phyloP scores from a whole-genome alignment of 2,113 vertebrate species.

The Danio rerio region GRCz12tu NC_133176.1:36149501-36150000 shows the following conservation, averaged over 20 bases:
- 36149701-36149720: too few species aligned
- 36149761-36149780: background rate
- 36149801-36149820: background rate
- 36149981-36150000: conserved; percentile 36
- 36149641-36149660: too few species aligned
- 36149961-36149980: conserved; percentile 36
- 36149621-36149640: too few species aligned
- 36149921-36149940: conserved; percentile 45
- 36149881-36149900: background rate
- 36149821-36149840: background rate
- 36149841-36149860: conserved; percentile 16
- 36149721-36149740: too few species aligned
- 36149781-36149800: background rate
- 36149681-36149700: too few species aligned
- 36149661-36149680: too few species aligned
- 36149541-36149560: too few species aligned
- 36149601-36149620: too few species aligned
- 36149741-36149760: background rate
- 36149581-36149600: too few species aligned
- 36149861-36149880: conserved; percentile 10
- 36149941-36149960: conserved; percentile 2
- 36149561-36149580: too few species aligned
- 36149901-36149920: conserved; percentile 37
- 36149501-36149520: background rate
- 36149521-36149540: too few species aligned